Evolutionary conservation across 2,113 vertebrate genomes (phyloP), one percentile per base, ranked within the genome.

Genomic region (Caretta caretta): DNA sequence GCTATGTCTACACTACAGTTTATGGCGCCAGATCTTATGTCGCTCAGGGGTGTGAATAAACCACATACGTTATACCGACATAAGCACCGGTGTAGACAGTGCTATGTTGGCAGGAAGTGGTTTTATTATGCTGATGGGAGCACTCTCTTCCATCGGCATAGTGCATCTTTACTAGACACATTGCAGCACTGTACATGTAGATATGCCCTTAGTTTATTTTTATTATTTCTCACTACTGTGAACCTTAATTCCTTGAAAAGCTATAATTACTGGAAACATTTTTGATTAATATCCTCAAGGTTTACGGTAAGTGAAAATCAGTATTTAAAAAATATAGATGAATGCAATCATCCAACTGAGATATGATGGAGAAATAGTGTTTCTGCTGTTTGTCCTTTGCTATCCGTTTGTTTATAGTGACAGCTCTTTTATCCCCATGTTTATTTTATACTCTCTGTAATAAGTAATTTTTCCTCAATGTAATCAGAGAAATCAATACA

Each of bases 231-330:
- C 72, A 78, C 38, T 82, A 54, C 80, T 86, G 42, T 92, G 90
- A 94, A 82, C 97, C 27, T 95, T 93, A 96, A 94, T 97, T 98
- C 82, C 53, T 96, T 56, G 86, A 88, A 93, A 95, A 95, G 35
- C 97, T 97, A 84, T 92, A 96, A 94, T 97, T 97, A 97, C 91
- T 91, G 69, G 90, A 97, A 98, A 88, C 78, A 90, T 83, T 97
- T 96, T 96, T 95, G 89, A 97, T 94, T 1, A 93, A 62, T 89
- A 89, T 94, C 65, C 90, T 80, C 11, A 92, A 94, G 90, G 76
- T 17, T 96, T 96, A 92, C 78, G 80, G 51, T 84, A 95, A 97
- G 49, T 94, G 69, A 95, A 98, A 97, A 98, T 97, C 86, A 76
- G 89, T 96, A 90, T 96, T 97, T 97, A 96, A 87, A 93, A 97